These are phyloP conservation scores for Percina caprodes DNA, from an alignment of 2,113 vertebrate species.

Conservation along the genomic window DNA sequence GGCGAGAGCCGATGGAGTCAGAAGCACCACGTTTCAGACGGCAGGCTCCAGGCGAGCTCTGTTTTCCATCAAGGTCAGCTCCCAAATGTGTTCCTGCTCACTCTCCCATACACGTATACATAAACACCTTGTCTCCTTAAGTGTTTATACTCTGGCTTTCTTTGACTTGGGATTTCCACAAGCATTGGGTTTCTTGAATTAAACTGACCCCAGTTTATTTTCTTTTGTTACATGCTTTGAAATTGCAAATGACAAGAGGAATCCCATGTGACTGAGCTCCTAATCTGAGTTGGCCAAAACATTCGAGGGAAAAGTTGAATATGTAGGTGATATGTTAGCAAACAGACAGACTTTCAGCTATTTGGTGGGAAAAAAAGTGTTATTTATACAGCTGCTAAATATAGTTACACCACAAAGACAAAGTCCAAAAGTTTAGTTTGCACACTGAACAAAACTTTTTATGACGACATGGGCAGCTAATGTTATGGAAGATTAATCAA, in stretches of 20 bases:
- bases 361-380: neutral
- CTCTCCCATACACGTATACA: conserved; percentile 37
- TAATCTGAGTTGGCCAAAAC: conserved; percentile 24
- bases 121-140: conserved; percentile 35
- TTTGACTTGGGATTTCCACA: conserved; percentile 34
- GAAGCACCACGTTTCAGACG: conserved; percentile 27
- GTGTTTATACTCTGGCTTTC: conserved; percentile 40
- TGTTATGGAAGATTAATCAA: neutral
- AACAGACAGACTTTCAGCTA: neutral
- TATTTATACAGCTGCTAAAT: conserved; percentile 13
- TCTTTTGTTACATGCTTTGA: conserved; percentile 24
- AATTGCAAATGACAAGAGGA: conserved; percentile 31
- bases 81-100: conserved; percentile 44
- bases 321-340: conserved; percentile 6
- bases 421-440: neutral
- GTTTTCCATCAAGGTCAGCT: conserved; percentile 63
- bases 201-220: conserved; percentile 41
- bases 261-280: neutral
- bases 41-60: conserved; percentile 51
- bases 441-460: neutral
- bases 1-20: conserved; percentile 1
- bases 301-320: neutral
- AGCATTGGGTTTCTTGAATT: conserved; percentile 47
- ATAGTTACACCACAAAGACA: neutral
- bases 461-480: neutral